A percentile compares a stretch with the other conserved stretches of the same genome.
phyloP scores from a whole-genome alignment of 1,140 invertebrate species.

The Dendrolimus kikuchii region DNA sequence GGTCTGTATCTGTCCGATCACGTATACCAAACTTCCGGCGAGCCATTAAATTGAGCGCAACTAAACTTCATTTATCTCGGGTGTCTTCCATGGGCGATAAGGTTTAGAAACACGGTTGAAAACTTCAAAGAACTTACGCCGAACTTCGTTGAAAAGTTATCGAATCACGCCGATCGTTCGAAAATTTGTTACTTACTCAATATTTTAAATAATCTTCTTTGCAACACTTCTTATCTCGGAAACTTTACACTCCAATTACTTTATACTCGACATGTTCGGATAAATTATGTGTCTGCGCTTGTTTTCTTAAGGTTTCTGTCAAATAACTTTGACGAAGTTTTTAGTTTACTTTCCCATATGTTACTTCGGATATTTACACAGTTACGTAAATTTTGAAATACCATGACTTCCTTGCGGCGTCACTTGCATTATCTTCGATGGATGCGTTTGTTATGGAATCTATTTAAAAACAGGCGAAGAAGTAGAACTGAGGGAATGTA shows the following conservation, averaged over 20 bases:
- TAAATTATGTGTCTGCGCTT: not conserved
- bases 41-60: slow-evolving; percentile 66
- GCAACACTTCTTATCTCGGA: slow-evolving; percentile 39
- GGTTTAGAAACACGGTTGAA: slow-evolving; percentile 52
- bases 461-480: no score
- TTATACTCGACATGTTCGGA: slow-evolving; percentile 10
- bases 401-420: no score
- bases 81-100: slow-evolving; percentile 62
- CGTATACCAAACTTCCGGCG: slow-evolving; percentile 51
- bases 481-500: no score
- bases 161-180: slow-evolving; percentile 62
- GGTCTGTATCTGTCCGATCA: slow-evolving; percentile 32
- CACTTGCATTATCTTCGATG: no score
- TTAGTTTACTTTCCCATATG: no score
- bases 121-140: slow-evolving; percentile 44
- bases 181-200: slow-evolving; percentile 61
- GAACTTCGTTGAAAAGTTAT: slow-evolving; percentile 53
- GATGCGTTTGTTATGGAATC: no score
- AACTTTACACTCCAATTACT: slow-evolving; percentile 21
- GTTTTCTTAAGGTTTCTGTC: not conserved
- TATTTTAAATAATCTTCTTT: slow-evolving; percentile 59
- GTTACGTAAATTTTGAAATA: no score
- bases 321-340: no score
- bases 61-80: slow-evolving; percentile 66
- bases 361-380: no score